phyloP scores from a whole-genome alignment of 2,888 invertebrate species.

The Eilema griseolum region DNA sequence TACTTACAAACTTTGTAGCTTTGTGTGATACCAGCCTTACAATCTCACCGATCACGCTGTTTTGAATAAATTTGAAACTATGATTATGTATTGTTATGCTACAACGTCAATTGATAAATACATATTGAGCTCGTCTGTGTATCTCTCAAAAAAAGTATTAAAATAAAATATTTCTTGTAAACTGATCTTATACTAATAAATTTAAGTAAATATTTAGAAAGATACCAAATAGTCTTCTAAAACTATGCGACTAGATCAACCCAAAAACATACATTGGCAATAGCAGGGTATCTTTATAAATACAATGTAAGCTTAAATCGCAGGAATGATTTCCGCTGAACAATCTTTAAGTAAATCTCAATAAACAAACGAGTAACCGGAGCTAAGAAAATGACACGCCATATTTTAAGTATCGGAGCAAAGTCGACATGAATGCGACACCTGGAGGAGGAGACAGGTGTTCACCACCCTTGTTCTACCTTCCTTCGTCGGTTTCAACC shows the following conservation, averaged over 20 bases:
- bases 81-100: not conserved
- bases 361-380: constrained; percentile 75
- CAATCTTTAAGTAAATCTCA: constrained; percentile 69
- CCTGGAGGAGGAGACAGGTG: constrained; percentile 67
- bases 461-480: constrained; percentile 51
- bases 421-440: constrained; percentile 73
- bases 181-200: not conserved
- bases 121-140: too few species aligned
- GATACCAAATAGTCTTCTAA: not conserved
- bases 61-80: not conserved
- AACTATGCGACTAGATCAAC: too few species aligned
- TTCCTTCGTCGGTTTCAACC: constrained; percentile 44
- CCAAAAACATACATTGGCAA: too few species aligned
- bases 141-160: too few species aligned
- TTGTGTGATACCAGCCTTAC: constrained; percentile 7
- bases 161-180: not conserved
- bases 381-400: constrained; percentile 75
- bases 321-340: constrained; percentile 47
- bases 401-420: constrained; percentile 82
- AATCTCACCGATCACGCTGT: not conserved
- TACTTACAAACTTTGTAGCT: constrained; percentile 41
- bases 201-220: not conserved
- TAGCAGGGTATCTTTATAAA: too few species aligned
- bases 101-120: not conserved
- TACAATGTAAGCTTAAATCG: constrained; percentile 4